These are phyloP conservation scores for Brachynemurus nebulosus DNA, from an alignment of 2,888 invertebrate species.

Conservation along the genomic window DNA sequence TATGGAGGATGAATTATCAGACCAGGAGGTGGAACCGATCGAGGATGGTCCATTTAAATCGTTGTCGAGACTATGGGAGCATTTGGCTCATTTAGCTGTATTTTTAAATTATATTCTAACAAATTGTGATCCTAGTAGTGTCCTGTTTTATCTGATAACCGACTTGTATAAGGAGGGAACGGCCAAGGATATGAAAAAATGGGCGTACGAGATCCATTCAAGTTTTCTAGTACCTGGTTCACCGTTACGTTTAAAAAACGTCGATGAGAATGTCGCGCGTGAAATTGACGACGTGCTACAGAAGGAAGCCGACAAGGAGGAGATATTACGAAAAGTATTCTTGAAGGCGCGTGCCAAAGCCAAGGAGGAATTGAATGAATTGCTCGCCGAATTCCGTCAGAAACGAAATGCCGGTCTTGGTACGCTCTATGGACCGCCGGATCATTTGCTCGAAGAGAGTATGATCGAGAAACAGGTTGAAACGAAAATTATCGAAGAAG, in stretches of 20 bases:
- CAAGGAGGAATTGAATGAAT: conserved; percentile 65
- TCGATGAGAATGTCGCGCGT: conserved; percentile 75
- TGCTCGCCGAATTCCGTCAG: conserved; percentile 65
- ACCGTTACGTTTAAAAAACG: conserved; percentile 65
- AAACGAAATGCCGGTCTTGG: conserved; percentile 83
- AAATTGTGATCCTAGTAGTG: conserved; percentile 56
- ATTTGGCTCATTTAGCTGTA: conserved; percentile 85
- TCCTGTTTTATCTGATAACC: conserved; percentile 76
- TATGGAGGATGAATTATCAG: conserved; percentile 89
- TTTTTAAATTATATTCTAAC: conserved; percentile 83
- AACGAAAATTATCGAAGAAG: conserved; percentile 55
- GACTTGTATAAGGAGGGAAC: conserved; percentile 72
- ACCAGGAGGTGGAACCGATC: conserved; percentile 63
- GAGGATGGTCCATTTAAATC: conserved; percentile 84
- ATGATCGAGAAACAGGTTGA: conserved; percentile 68
- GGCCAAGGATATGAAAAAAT: conserved; percentile 84
- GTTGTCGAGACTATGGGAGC: conserved; percentile 65
- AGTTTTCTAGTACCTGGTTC: conserved; percentile 86
- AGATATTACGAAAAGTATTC: conserved; percentile 76
- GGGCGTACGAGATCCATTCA: conserved; percentile 98
- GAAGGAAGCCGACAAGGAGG: conserved; percentile 77
- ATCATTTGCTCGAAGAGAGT: conserved; percentile 63
- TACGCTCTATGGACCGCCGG: conserved; percentile 77
- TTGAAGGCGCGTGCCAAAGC: conserved; percentile 76
- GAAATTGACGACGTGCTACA: conserved; percentile 80